A percentile compares a stretch with the other conserved stretches of the same genome.
Evolutionary conservation across 1,140 invertebrate species (phyloP).

Genomic region (Drosophila cardini): DNA sequence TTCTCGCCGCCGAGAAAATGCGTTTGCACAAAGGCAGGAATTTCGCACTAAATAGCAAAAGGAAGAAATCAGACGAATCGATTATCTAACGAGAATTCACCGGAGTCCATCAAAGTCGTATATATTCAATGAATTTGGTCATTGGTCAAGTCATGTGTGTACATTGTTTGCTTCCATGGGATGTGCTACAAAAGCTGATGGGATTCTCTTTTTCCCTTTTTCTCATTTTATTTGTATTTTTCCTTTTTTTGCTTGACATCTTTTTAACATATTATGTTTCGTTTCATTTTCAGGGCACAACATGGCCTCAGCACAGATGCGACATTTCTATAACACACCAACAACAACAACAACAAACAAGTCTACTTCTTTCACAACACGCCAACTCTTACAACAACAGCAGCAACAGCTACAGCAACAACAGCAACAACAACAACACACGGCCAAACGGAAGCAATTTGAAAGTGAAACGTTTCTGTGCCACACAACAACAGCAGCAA

Average conservation of each 20-base stretch:
- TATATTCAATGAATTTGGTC: slow-evolving; percentile 12
- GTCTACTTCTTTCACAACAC: slow-evolving; percentile 66
- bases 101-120: slow-evolving; percentile 20
- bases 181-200: neutral
- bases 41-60: slow-evolving; percentile 47
- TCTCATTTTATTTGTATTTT: slow-evolving; percentile 6
- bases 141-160: slow-evolving; percentile 11
- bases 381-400: slow-evolving; percentile 71
- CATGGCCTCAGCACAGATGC: slow-evolving; percentile 85
- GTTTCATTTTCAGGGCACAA: slow-evolving; percentile 75
- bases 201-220: neutral
- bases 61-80: slow-evolving; percentile 26
- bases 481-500: slow-evolving; percentile 63
- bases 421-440: slow-evolving; percentile 27
- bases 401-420: slow-evolving; percentile 51
- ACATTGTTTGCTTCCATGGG: slow-evolving; percentile 18
- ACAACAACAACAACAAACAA: slow-evolving; percentile 73
- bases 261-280: slow-evolving; percentile 54
- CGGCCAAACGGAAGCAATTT: slow-evolving; percentile 70
- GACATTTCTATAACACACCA: slow-evolving; percentile 84
- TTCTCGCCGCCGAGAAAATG: neutral
- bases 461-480: slow-evolving; percentile 65
- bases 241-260: slow-evolving; percentile 31
- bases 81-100: slow-evolving; percentile 36
- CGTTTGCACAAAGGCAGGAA: slow-evolving; percentile 5